Percentiles rank a stretch among this genome's conserved stretches.
Evolutionary conservation across 2,888 invertebrate species (phyloP).

Genomic region (Dermolepida albohirtum): DNA sequence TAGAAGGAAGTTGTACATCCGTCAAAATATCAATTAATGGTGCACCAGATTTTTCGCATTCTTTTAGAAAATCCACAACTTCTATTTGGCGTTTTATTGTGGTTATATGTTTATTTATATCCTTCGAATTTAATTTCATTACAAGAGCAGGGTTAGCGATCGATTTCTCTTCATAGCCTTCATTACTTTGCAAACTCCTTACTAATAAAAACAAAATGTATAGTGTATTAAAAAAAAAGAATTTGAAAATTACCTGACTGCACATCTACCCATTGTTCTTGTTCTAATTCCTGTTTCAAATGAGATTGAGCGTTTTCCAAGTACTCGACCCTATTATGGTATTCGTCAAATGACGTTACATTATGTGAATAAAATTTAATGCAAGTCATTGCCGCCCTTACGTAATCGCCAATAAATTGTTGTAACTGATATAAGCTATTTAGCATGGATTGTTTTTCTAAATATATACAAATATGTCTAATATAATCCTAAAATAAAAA

Average conservation of each 20-base stretch:
- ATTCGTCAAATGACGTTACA: conserved; percentile 69
- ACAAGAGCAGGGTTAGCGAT: conserved; percentile 71
- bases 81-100: conserved; percentile 86
- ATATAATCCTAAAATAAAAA: conserved; percentile 71
- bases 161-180: conserved; percentile 61
- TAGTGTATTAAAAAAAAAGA: neutral
- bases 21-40: conserved; percentile 60
- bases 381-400: conserved; percentile 84
- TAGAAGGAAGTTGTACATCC: conserved; percentile 48
- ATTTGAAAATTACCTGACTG: conserved; percentile 56
- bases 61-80: conserved; percentile 77
- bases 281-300: conserved; percentile 72
- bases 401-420: conserved; percentile 76
- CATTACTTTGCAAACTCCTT: conserved; percentile 49
- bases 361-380: conserved; percentile 79
- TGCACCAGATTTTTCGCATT: conserved; percentile 70
- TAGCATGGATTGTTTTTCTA: conserved; percentile 76
- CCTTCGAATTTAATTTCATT: conserved; percentile 77
- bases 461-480: conserved; percentile 76
- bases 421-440: conserved; percentile 82
- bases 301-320: conserved; percentile 74
- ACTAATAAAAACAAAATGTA: conserved; percentile 9
- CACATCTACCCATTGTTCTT: conserved; percentile 68
- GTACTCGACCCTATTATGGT: conserved; percentile 68
- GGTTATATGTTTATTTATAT: conserved; percentile 82